Evolutionary conservation across 2,888 invertebrate genomes (phyloP).

Genomic region (Yponomeuta malinellus): DNA sequence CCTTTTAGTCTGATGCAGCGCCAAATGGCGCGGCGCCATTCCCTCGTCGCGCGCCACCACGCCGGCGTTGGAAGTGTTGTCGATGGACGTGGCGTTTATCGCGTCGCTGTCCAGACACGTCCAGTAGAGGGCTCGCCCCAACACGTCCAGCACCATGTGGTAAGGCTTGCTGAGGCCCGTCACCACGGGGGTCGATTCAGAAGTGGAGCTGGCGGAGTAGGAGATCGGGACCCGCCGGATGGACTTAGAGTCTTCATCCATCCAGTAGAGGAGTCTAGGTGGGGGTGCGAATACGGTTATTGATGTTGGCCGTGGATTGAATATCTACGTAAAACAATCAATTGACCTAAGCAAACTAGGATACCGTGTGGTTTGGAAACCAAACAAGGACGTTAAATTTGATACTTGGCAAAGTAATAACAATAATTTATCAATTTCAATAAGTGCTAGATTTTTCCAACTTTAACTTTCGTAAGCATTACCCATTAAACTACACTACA

Average conservation of each 20-base stretch:
- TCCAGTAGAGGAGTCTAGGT: constrained; percentile 76
- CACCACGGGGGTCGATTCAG: constrained; percentile 68
- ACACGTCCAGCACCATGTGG: constrained; percentile 90
- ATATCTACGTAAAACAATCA: background rate
- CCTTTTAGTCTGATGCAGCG: constrained; percentile 89
- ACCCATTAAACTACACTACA: no score
- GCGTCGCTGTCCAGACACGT: constrained; percentile 88
- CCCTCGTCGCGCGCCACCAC: constrained; percentile 84
- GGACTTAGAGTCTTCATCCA: constrained; percentile 85
- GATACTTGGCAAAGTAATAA: no score
- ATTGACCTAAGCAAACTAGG: background rate
- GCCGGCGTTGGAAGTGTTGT: constrained; percentile 78
- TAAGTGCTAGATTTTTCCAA: no score
- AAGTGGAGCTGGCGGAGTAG: constrained; percentile 50
- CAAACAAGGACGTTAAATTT: no score
- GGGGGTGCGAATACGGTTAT: no score
- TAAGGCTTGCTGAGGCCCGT: constrained; percentile 80
- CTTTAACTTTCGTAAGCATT: no score
- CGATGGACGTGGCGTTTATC: constrained; percentile 90
- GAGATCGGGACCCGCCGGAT: constrained; percentile 79
- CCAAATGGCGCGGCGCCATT: constrained; percentile 89
- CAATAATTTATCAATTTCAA: no score
- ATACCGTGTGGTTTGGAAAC: no score
- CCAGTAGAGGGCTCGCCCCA: constrained; percentile 92
- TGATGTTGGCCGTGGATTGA: background rate